Base-by-base conservation (phyloP, 2,113 vertebrate genomes). In the Acinonyx jubatus region DNA sequence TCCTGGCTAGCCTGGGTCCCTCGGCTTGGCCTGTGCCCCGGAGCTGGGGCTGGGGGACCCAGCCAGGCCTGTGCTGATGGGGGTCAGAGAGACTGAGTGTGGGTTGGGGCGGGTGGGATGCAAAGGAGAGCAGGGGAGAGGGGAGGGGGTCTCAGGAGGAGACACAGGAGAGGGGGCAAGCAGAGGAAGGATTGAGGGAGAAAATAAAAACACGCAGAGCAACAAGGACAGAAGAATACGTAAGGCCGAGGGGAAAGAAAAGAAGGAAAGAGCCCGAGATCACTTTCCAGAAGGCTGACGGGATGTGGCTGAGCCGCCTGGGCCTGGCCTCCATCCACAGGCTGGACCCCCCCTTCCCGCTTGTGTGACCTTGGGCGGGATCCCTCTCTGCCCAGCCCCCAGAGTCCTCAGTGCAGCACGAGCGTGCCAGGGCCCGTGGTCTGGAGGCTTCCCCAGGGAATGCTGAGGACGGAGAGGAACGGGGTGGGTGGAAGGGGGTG, bases 371-470 rank as follows among this genome's bases (percentile, higher is more conserved):
- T 15, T 52, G 61, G 23, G 19, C 23, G 7, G 27, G 69, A 5
- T 18, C 50, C 69, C 23, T 52, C 89, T 27, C 11, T 5, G 0
- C 11, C n/a, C 48, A 5, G 45, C 27, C 65, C 69, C 61, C 80
- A 0, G 63, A 36, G 23, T 84, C 83, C 18, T 4, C 0, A 2
- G 80, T 69, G 45, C 55, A 7, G 27, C 10, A 31, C 3, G 36
- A 55, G 14, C 0, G 0, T 0, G 29, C 19, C 3, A 1, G 89
- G 15, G 16, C 61, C 18, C 5, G 65, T 1, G 50, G 19, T n/a
- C 33, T 33, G 6, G n/a, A 27, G 38, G 14, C 15, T 12, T n/a
- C 73, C 76, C 90, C 27, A 23, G 66, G 81, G 29, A 41, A 33
- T 16, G 23, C 80, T 27, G 0, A 19, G 66, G 87, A 45, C 23